phyloP scores from a whole-genome alignment of 2,888 invertebrate genomes.

The Drosophila meridiana region DNA sequence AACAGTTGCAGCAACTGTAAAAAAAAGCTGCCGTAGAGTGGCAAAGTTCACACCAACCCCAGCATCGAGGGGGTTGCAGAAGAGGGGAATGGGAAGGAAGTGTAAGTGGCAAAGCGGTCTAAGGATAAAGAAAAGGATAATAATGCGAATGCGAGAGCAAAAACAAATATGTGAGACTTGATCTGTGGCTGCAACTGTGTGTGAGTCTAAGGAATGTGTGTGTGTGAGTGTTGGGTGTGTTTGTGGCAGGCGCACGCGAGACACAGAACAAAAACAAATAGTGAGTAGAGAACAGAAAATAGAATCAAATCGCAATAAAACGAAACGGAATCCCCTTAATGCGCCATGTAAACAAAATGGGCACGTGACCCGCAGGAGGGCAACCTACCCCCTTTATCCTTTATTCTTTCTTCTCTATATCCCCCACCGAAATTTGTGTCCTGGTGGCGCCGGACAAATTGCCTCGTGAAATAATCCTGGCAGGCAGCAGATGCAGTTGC shows the following conservation, averaged over 20 bases:
- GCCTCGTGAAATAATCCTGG: conserved; percentile 60
- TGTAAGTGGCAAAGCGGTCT: background rate
- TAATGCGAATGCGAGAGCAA: conserved; percentile 53
- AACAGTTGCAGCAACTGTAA: conserved; percentile 48
- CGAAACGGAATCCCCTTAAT: conserved; percentile 81
- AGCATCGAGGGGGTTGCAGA: background rate
- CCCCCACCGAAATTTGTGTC: conserved; percentile 28
- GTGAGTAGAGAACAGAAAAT: conserved; percentile 52
- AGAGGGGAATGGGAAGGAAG: background rate
- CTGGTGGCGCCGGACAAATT: conserved; percentile 65
- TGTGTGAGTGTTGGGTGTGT: background rate
- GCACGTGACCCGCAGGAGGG: conserved; percentile 79
- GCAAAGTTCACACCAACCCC: conserved; percentile 84
- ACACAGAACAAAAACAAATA: conserved; percentile 43
- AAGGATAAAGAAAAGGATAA: conserved; percentile 60
- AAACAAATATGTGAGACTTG: conserved; percentile 58
- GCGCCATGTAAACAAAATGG: conserved; percentile 82
- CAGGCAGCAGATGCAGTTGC: conserved; percentile 46
- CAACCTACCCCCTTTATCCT: background rate
- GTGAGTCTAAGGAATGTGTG: background rate
- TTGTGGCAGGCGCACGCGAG: conserved; percentile 37
- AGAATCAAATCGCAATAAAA: conserved; percentile 76
- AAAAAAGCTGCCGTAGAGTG: conserved; percentile 79
- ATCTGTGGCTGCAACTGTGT: conserved; percentile 42
- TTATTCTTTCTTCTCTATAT: background rate